Percentiles rank a stretch among this genome's conserved stretches.
Evolutionary conservation across 2,888 invertebrate species (phyloP).

Genomic region (Phoenoteleia sp.): DNA sequence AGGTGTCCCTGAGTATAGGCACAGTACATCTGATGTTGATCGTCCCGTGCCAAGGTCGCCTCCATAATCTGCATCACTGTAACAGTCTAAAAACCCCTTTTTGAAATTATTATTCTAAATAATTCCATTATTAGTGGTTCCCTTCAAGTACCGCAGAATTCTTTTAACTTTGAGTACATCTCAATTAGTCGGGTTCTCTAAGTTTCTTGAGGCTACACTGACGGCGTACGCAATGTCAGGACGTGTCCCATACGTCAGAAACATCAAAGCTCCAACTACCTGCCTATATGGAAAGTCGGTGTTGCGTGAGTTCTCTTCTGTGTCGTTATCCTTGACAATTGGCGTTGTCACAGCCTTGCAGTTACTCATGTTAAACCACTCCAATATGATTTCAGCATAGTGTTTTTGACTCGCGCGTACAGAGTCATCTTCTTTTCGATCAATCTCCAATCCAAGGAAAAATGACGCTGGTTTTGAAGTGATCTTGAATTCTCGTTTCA

Average conservation of each 20-base stretch:
- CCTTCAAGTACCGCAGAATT: conserved; percentile 78
- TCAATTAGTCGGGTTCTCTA: conserved; percentile 68
- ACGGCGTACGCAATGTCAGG: conserved; percentile 78
- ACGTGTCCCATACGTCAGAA: conserved; percentile 76
- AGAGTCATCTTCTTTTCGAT: conserved; percentile 16
- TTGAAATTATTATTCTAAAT: conserved; percentile 56
- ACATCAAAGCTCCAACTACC: conserved; percentile 79
- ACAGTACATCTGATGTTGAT: conserved; percentile 77
- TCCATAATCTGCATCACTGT: conserved; percentile 82
- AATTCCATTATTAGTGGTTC: conserved; percentile 75
- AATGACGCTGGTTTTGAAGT: conserved; percentile 26
- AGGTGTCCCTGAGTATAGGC: conserved; percentile 74
- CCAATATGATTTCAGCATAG: conserved; percentile 42
- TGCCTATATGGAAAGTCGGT: conserved; percentile 68
- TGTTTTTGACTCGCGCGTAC: conserved; percentile 38
- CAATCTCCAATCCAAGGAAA: conserved; percentile 60
- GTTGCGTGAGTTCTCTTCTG: conserved; percentile 32
- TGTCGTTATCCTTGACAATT: conserved; percentile 46
- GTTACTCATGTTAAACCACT: conserved; percentile 43
- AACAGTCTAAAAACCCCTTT: conserved; percentile 30
- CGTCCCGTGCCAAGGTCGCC: conserved; percentile 78
- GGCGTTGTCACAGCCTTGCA: conserved; percentile 58
- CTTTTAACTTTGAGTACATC: conserved; percentile 78
- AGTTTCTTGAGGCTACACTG: conserved; percentile 76
- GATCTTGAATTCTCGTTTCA: conserved; percentile 53